Percentiles rank a stretch among this genome's conserved stretches.
Conservation (phyloP, 1,140 invertebrate genomes). For the Anastrepha obliqua region DNA sequence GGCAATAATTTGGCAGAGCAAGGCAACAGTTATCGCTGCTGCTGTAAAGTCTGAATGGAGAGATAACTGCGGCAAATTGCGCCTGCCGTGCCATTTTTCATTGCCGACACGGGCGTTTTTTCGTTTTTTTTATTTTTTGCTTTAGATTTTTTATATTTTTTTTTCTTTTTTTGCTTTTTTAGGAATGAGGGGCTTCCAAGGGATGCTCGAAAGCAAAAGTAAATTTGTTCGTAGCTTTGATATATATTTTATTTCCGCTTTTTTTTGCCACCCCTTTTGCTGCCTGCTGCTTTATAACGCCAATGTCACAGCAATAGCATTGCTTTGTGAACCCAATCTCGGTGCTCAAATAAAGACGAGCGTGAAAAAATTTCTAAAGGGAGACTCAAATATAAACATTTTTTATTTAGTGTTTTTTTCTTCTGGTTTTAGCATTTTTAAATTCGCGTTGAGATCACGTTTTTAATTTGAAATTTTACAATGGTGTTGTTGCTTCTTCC, state of each 20-base stretch:
- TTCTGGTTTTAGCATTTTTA: conserved; percentile 24
- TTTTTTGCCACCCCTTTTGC: background rate
- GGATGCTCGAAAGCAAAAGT: background rate
- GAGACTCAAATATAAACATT: conserved; percentile 4
- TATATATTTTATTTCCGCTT: conserved; percentile 1
- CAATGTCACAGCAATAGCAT: conserved; percentile 29
- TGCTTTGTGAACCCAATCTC: conserved; percentile 49
- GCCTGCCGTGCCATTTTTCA: conserved; percentile 32
- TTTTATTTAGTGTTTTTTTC: conserved; percentile 17
- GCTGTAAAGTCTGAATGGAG: conserved; percentile 41
- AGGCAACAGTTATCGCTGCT: background rate
- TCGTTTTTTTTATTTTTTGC: conserved; percentile 4
- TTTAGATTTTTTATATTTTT: background rate
- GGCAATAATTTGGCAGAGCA: conserved; percentile 42
- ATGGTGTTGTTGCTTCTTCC: background rate
- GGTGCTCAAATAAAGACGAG: conserved; percentile 15
- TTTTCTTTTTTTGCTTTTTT: background rate
- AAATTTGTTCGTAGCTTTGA: background rate
- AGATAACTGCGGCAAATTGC: conserved; percentile 54
- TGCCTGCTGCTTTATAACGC: conserved; percentile 15
- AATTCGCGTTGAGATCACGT: conserved; percentile 58
- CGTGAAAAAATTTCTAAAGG: conserved; percentile 16
- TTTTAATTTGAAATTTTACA: conserved; percentile 60
- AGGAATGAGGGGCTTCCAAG: background rate
- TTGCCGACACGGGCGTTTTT: conserved; percentile 25